A percentile compares a stretch with the other conserved stretches of the same genome.
Evolutionary conservation across 2,113 vertebrate genomes (phyloP).

Genomic region (Cacatua alba): DNA sequence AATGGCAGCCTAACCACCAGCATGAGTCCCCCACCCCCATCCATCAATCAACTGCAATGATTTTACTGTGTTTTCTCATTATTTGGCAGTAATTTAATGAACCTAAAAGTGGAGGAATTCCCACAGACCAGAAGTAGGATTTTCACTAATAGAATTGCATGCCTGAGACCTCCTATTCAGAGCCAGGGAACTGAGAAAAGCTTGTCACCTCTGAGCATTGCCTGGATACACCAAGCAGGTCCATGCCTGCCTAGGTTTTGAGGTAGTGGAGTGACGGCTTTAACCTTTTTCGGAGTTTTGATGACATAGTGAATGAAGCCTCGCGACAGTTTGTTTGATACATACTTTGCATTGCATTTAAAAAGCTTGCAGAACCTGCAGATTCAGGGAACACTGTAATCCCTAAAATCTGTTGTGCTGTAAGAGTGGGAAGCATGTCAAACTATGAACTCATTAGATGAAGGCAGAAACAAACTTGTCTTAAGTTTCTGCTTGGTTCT

Average conservation of each 20-base stretch:
- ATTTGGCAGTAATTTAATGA: conserved; percentile 42
- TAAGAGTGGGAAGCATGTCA: not conserved
- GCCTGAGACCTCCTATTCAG: not conserved
- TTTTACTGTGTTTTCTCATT: not conserved
- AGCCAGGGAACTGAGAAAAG: not conserved
- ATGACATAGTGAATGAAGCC: not conserved
- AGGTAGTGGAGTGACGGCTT: not conserved
- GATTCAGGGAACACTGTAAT: not conserved
- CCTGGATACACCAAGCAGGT: not conserved
- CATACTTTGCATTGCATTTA: not conserved
- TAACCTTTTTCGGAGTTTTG: not conserved
- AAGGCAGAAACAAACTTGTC: not conserved
- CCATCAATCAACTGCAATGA: not conserved
- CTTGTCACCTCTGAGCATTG: not conserved
- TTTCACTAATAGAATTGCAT: not conserved
- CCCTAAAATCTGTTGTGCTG: not conserved
- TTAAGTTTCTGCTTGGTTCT: not conserved
- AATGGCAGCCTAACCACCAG: conserved; percentile 1
- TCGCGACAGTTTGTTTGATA: not conserved
- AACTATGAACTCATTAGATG: not conserved
- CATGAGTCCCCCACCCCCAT: not conserved
- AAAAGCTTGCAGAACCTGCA: not conserved
- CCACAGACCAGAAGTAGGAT: conserved; percentile 20
- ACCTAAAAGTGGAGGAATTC: conserved; percentile 36
- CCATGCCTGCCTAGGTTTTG: not conserved